Percentiles rank a stretch among this genome's conserved stretches.
Evolutionary conservation across 2,113 vertebrate species (phyloP).

Genomic region (Pterocles orientalis): DNA sequence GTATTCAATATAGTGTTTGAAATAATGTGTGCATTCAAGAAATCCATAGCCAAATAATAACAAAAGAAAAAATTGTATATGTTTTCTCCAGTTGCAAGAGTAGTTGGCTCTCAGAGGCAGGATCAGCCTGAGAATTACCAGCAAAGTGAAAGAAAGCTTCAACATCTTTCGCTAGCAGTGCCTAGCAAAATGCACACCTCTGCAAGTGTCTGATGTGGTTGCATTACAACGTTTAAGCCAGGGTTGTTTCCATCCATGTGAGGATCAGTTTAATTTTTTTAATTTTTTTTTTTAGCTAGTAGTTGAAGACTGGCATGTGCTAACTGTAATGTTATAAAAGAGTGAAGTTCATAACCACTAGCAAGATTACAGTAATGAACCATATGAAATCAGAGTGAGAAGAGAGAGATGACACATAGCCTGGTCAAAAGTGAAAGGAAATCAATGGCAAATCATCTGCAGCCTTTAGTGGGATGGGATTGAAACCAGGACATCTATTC

Average conservation of each 20-base stretch:
- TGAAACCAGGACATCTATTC: neutral
- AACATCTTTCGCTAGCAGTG: neutral
- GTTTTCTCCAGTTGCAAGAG: neutral
- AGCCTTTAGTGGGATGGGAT: neutral
- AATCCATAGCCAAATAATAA: neutral
- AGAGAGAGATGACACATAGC: neutral
- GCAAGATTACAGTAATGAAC: neutral
- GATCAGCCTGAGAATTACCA: neutral
- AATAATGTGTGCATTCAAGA: neutral
- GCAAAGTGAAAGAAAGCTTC: neutral
- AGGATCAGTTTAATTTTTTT: neutral
- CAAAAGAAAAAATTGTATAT: neutral
- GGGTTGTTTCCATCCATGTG: neutral
- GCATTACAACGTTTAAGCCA: neutral
- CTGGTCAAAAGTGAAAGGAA: constrained; percentile 15
- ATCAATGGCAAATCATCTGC: constrained; percentile 13
- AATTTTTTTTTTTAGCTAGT: neutral
- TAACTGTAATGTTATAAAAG: neutral
- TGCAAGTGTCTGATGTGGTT: neutral
- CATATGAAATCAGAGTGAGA: neutral
- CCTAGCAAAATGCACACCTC: neutral
- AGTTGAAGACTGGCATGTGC: neutral
- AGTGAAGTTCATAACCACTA: neutral
- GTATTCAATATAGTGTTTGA: neutral
- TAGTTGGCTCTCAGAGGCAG: neutral